These are phyloP conservation scores for Subanguina moxae DNA, from an alignment of 1,140 invertebrate genomes.

Conservation along the genomic window DNA sequence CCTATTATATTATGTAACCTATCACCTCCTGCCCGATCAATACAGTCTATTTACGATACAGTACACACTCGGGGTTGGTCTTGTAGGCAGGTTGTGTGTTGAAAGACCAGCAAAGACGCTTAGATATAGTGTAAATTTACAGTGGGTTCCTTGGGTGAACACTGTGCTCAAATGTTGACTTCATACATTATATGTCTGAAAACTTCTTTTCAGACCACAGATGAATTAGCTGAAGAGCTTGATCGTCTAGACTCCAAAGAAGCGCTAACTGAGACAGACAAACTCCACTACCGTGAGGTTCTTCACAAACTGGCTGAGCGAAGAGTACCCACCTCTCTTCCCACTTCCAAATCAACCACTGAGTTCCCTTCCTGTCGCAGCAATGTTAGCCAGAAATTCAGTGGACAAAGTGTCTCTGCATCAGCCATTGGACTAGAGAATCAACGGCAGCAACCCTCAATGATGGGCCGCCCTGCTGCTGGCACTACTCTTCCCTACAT, in stretches of 20 bases:
- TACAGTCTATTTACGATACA: too few species aligned
- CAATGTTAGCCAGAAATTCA: too few species aligned
- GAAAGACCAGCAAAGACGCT: too few species aligned
- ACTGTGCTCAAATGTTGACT: too few species aligned
- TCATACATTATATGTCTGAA: too few species aligned
- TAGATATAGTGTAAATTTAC: too few species aligned
- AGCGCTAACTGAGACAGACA: not conserved
- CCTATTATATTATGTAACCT: too few species aligned
- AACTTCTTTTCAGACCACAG: slow-evolving; percentile 3
- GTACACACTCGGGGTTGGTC: too few species aligned
- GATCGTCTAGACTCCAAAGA: not conserved
- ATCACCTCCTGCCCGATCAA: too few species aligned
- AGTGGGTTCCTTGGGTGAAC: too few species aligned
- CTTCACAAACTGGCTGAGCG: not conserved
- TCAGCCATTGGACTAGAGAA: not conserved
- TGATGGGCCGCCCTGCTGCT: not conserved
- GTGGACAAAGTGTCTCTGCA: not conserved
- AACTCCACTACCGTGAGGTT: not conserved
- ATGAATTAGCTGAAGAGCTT: not conserved
- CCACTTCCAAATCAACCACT: not conserved
- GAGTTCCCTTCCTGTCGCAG: not conserved
- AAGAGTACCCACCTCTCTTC: not conserved
- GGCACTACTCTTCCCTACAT: not conserved
- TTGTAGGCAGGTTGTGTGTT: too few species aligned
- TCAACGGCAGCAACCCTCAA: not conserved